A percentile compares a stretch with the other conserved stretches of the same genome.
Conservation (phyloP, 2,888 invertebrate genomes). For the Empis stercorea region DNA sequence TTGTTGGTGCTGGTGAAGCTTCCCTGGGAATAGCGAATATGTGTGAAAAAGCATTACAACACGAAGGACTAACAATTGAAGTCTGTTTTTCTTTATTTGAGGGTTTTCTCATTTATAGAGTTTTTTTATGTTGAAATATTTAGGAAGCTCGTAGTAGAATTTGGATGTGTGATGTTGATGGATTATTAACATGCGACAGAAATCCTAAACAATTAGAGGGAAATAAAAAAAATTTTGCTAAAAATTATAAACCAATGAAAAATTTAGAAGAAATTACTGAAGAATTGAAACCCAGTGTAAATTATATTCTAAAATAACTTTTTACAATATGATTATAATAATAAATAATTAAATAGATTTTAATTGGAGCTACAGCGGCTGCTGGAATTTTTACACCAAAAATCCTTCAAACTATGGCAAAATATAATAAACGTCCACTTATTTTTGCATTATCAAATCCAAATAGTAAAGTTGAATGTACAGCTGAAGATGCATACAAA, state of each 20-base stretch:
- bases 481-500: constrained; percentile 88
- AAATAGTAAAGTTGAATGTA: constrained; percentile 95
- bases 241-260: constrained; percentile 65
- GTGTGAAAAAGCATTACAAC: constrained; percentile 76
- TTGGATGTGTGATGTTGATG: constrained; percentile 92
- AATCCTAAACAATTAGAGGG: constrained; percentile 43
- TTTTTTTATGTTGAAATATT: neutral
- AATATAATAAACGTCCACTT: constrained; percentile 75
- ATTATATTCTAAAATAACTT: too few species aligned
- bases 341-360: constrained; percentile 19
- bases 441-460: constrained; percentile 98
- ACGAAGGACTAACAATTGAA: constrained; percentile 44
- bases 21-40: constrained; percentile 87
- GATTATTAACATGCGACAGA: constrained; percentile 60
- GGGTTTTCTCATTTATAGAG: neutral
- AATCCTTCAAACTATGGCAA: constrained; percentile 75
- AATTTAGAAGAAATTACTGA: constrained; percentile 67
- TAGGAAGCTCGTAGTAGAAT: constrained; percentile 74
- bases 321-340: neutral
- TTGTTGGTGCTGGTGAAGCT: constrained; percentile 87
- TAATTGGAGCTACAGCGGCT: constrained; percentile 79
- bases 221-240: constrained; percentile 60
- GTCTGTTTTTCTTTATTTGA: constrained; percentile 11
- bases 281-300: constrained; percentile 79
- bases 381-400: constrained; percentile 82